Conservation (phyloP, 1,140 invertebrate genomes). For the Lordiphosa stackelbergi region DNA sequence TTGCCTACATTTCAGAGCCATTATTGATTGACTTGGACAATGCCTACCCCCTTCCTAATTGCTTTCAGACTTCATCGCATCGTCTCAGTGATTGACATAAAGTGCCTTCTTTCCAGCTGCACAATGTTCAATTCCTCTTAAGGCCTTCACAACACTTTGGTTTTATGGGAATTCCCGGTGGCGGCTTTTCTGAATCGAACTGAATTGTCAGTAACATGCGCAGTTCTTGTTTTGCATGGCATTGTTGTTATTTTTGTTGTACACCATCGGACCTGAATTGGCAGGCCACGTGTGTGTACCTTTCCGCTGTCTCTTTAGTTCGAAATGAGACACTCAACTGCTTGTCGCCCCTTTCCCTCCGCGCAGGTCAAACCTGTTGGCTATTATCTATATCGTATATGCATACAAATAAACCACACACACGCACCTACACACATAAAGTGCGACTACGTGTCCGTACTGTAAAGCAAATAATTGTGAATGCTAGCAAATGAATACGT, state of each 20-base stretch:
- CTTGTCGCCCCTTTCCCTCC: slow-evolving; percentile 6
- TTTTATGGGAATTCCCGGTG: slow-evolving; percentile 8
- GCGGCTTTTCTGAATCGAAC: slow-evolving; percentile 3
- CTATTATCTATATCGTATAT: slow-evolving; percentile 46
- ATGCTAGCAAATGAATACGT: slow-evolving; percentile 25
- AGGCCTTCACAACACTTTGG: slow-evolving; percentile 7
- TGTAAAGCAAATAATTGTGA: slow-evolving; percentile 59
- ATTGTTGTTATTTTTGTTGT: slow-evolving; percentile 10
- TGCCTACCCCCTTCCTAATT: neutral
- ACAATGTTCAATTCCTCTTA: slow-evolving; percentile 3
- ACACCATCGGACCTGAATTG: neutral
- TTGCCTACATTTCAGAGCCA: slow-evolving; percentile 32
- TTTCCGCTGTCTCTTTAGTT: slow-evolving; percentile 6
- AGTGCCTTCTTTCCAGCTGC: neutral
- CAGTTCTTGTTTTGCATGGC: slow-evolving; percentile 8
- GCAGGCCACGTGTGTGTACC: slow-evolving; percentile 1
- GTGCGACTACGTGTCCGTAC: slow-evolving; percentile 54
- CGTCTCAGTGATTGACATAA: slow-evolving; percentile 6
- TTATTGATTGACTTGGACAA: slow-evolving; percentile 17
- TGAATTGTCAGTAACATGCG: slow-evolving; percentile 6
- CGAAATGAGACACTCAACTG: slow-evolving; percentile 21
- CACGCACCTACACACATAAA: slow-evolving; percentile 10
- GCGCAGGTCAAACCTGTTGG: slow-evolving; percentile 28
- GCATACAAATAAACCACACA: slow-evolving; percentile 35
- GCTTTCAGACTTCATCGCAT: neutral